Base-by-base conservation (phyloP, 30 jellyfish, hydroid and myxozoan species). In the Hydractinia symbiolongicarpus region DNA sequence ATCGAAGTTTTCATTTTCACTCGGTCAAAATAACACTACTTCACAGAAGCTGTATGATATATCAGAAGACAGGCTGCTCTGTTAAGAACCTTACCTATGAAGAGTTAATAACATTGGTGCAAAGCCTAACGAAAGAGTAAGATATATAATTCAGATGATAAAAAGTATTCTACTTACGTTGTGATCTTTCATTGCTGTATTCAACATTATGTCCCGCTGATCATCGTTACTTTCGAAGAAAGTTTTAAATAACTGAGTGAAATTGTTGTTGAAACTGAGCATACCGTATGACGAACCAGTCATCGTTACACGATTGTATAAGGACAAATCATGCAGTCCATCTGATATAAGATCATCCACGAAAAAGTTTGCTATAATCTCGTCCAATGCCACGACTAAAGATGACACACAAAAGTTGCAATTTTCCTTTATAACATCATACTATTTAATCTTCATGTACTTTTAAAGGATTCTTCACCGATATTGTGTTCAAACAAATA, bases 141-240 rank as follows among this genome's bases (percentile, higher is more conserved):
- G 40, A 64, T 11, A 1, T 13, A 11, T 58, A 58, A 58, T 16
- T 58, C 19, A 58, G 69, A 13, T 64, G 6, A n/a, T 2, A 7
- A n/a, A 7, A n/a, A 64, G 40, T 4, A 44, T 64, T 64, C 19
- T 51, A 64, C 40, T 6, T 13, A 58, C 69, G 40, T n/a, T 6
- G 16, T 64, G 40, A 7, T 4, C 50, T 40, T 13, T 13, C 74
- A 64, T n/a, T 51, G 80, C 67, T 20, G 9, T 20, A 15, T 20
- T 71, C n/a, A 75, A 50, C 75, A 75, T 75, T 17, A 10, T 54
- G 10, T 51, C 83, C 55, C 75, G 51, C 19, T 75, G 74, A 6
- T 75, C 83, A 56, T 51, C 83, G 51, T 75, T 75, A 75, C 72
- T 75, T 9, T 75, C 58, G 4, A 30, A 75, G 55, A 75, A 55